Evolutionary conservation across 2,888 invertebrate genomes (phyloP), one percentile per base, ranked within the genome.

Genomic region (Halictus quadricinctus): DNA sequence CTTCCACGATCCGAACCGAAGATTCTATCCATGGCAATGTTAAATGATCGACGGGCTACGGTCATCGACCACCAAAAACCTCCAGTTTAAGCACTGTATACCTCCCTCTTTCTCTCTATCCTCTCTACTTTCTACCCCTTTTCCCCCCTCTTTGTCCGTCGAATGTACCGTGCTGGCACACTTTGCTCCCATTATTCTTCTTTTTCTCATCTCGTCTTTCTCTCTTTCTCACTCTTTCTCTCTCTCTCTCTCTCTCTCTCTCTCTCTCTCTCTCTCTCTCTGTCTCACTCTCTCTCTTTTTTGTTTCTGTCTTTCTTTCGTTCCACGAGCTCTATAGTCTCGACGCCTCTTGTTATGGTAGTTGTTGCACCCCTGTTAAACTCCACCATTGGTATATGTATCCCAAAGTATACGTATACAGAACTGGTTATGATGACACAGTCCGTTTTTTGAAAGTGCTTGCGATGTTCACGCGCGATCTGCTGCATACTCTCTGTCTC

Each of bases 351-450:
- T 79, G 77, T 83, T 80, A 80, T 82, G 85, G 85, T 86, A 85
- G 86, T 82, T 85, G 81, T 86, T 87, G 85, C 85, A 87, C 80
- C 66, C 82, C 48, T 85, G 84, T 85, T 81, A 43, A n/a, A 73
- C 69, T 58, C 72, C n/a, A 70, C 72, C 15, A 18, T 66, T 66
- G 29, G 36, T 66, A 36, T 66, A 36, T 66, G 36, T 66, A 36
- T 66, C 29, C 29, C 66, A 60, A 58, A 60, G 36, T 36, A 18
- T 76, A 72, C 25, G 43, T 78, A 21, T 66, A 76, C 79, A 46
- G 64, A 54, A 46, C 46, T 75, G 60, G 41, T 82, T 70, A 72
- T 64, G 74, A 78, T 41, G n/a, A 76, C 64, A 54, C 64, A 46
- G 64, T 50, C 41, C 72, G 6, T 48, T 66, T 66, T 66, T 66